Percentiles rank a stretch among this genome's conserved stretches.
Evolutionary conservation across 1,140 invertebrate genomes (phyloP).

Genomic region (Philotrypesis tridentata): DNA sequence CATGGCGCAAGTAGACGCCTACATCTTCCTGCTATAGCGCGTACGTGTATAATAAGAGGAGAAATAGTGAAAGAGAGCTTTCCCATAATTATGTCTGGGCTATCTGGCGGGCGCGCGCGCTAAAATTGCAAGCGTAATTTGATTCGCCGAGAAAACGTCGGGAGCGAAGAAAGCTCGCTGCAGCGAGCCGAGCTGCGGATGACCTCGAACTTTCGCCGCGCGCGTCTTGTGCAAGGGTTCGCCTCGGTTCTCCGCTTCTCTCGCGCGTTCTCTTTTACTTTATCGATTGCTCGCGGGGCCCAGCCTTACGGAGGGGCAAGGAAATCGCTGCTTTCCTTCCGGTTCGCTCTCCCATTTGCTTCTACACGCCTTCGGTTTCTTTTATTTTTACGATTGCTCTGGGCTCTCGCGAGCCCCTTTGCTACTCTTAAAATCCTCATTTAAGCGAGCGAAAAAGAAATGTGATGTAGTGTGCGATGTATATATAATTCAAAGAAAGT

Average conservation of each 20-base stretch:
- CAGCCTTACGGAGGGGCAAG: not conserved
- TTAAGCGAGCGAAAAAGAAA: too few species aligned
- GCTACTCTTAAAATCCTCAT: too few species aligned
- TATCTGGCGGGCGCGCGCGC: too few species aligned
- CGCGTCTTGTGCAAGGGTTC: not conserved
- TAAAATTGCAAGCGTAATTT: not conserved
- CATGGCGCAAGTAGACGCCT: not conserved
- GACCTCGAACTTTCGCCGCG: conserved; percentile 53
- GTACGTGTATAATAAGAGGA: not conserved
- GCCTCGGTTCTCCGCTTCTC: not conserved
- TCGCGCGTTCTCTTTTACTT: conserved; percentile 46
- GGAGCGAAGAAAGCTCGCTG: conserved; percentile 16
- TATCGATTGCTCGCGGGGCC: conserved; percentile 58
- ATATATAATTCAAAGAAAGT: too few species aligned
- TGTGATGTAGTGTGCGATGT: too few species aligned
- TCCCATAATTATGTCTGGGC: not conserved
- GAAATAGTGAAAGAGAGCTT: not conserved
- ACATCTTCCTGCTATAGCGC: too few species aligned
- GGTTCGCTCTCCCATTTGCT: conserved; percentile 44
- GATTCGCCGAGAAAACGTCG: not conserved
- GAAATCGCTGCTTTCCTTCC: conserved; percentile 60
- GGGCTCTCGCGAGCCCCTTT: not conserved
- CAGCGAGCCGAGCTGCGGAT: conserved; percentile 6
- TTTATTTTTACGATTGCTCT: not conserved
- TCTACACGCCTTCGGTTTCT: conserved; percentile 12